A percentile compares a stretch with the other conserved stretches of the same genome.
These are phyloP conservation scores for Sympetrum striolatum DNA, from an alignment of 2,888 invertebrate genomes.

Conservation along the genomic window DNA sequence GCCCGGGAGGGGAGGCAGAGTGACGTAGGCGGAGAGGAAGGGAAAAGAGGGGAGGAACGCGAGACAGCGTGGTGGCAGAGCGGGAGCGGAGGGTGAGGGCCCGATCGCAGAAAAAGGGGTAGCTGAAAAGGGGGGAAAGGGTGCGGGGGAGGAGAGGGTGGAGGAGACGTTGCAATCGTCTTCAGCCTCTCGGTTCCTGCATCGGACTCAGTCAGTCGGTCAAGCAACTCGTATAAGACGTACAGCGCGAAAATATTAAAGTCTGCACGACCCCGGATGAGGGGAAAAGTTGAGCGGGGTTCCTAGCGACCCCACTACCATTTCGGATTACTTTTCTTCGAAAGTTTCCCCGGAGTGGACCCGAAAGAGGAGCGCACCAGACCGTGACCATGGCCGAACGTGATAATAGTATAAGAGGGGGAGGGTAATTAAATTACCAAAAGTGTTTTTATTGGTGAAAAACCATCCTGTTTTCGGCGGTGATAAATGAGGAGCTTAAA, in stretches of 20 bases:
- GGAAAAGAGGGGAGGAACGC: not conserved
- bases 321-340: too few species aligned
- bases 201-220: conserved; percentile 38
- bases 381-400: too few species aligned
- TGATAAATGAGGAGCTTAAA: too few species aligned
- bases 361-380: too few species aligned
- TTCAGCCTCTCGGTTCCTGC: not conserved
- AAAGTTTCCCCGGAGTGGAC: too few species aligned
- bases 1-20: not conserved
- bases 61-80: not conserved
- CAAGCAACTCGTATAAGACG: conserved; percentile 21
- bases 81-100: not conserved
- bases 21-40: not conserved
- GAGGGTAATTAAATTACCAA: too few species aligned
- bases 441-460: too few species aligned
- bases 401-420: too few species aligned
- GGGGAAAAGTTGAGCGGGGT: too few species aligned
- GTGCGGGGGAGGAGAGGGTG: not conserved
- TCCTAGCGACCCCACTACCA: too few species aligned
- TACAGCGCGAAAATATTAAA: not conserved
- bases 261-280: too few species aligned
- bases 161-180: not conserved
- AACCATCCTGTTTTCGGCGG: too few species aligned
- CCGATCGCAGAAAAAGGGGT: not conserved
- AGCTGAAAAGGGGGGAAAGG: not conserved